These are phyloP conservation scores for Aphaenogaster ashmeadi DNA, from an alignment of 1,140 invertebrate species.

Conservation along the genomic window DNA sequence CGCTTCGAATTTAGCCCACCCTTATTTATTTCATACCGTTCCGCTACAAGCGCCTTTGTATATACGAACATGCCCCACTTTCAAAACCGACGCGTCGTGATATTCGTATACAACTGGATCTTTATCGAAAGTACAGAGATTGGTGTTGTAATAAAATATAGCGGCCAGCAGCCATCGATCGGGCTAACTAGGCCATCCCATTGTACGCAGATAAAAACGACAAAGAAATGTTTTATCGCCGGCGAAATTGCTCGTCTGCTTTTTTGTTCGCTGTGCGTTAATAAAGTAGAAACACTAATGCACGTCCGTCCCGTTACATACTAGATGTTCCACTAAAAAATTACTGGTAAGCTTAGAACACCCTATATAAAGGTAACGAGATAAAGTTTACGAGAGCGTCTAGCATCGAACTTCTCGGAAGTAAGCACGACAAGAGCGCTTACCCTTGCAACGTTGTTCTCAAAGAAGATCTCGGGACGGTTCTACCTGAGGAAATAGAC, in stretches of 20 bases:
- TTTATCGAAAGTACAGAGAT: conserved; percentile 25
- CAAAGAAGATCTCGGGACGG: conserved; percentile 33
- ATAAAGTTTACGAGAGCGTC: conserved; percentile 51
- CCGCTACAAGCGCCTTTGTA: not conserved
- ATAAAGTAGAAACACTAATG: not conserved
- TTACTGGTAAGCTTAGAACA: conserved; percentile 16
- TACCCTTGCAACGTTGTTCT: conserved; percentile 16
- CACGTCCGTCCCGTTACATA: not conserved
- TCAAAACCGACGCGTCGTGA: not conserved
- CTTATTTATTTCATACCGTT: conserved; percentile 44
- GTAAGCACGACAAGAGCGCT: conserved; percentile 40
- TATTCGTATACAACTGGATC: conserved; percentile 37
- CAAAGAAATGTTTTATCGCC: conserved; percentile 27
- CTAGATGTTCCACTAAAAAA: conserved; percentile 6
- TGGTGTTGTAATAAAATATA: conserved; percentile 43
- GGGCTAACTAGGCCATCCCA: conserved; percentile 65
- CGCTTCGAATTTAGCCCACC: conserved; percentile 21
- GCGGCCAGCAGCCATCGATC: conserved; percentile 65
- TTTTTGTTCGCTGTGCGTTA: conserved; percentile 5
- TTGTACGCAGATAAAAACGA: conserved; percentile 49
- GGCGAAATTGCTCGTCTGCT: not conserved
- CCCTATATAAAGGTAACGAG: conserved; percentile 15
- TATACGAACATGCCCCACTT: conserved; percentile 1
- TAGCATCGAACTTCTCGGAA: conserved; percentile 39
- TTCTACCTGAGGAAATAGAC: conserved; percentile 24